phyloP scores from a whole-genome alignment of 2,888 invertebrate species.

The Meghimatium bilineatum region DNA sequence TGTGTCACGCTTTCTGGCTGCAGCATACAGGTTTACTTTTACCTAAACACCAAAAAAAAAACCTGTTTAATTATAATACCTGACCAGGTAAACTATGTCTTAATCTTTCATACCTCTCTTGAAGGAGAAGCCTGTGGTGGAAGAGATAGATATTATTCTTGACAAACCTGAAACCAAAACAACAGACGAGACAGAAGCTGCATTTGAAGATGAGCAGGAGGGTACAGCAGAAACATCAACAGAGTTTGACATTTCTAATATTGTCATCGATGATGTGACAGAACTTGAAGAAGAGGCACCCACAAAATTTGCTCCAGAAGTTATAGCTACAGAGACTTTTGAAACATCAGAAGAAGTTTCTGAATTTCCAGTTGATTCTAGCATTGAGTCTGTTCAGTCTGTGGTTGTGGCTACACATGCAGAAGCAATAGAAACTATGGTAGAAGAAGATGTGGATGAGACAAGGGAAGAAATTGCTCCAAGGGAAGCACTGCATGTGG shows the following conservation, averaged over 20 bases:
- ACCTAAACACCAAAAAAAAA: not conserved
- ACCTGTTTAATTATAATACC: not conserved
- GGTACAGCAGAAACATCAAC: slow-evolving; percentile 7
- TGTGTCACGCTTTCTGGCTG: not conserved
- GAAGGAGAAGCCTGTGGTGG: slow-evolving; percentile 48
- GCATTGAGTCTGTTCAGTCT: slow-evolving; percentile 36
- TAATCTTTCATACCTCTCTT: slow-evolving; percentile 34
- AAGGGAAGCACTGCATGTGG: not conserved
- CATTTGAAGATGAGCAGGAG: slow-evolving; percentile 11
- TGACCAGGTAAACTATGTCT: slow-evolving; percentile 4
- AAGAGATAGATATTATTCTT: slow-evolving; percentile 48
- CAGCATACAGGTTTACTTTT: not conserved
- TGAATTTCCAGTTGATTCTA: slow-evolving; percentile 15
- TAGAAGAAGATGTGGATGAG: slow-evolving; percentile 8
- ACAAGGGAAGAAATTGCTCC: slow-evolving; percentile 25
- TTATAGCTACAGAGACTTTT: not conserved
- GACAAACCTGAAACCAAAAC: slow-evolving; percentile 44
- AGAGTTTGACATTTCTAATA: slow-evolving; percentile 36
- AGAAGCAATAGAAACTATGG: slow-evolving; percentile 36
- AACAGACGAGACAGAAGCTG: slow-evolving; percentile 48
- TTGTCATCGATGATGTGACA: slow-evolving; percentile 40
- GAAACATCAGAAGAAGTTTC: slow-evolving; percentile 22
- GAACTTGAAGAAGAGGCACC: slow-evolving; percentile 33
- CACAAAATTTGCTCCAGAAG: not conserved
- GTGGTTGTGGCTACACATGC: slow-evolving; percentile 40